Conservation (phyloP, 2,888 invertebrate species). For the Platycheirus albimanus region DNA sequence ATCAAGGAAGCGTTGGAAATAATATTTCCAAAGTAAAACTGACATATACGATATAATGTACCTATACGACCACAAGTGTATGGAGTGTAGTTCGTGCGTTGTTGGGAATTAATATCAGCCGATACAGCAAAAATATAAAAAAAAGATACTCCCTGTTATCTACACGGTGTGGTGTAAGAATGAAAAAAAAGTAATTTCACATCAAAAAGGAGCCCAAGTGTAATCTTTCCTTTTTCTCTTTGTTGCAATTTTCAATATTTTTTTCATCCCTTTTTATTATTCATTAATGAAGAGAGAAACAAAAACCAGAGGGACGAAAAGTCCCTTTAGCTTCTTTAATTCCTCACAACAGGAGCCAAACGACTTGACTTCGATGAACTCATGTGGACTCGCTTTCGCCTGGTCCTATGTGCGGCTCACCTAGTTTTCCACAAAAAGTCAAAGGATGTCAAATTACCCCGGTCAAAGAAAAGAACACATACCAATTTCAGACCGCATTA, state of each 20-base stretch:
- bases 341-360: slow-evolving; percentile 41
- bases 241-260: slow-evolving; percentile 28
- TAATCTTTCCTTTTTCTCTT: neutral
- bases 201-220: slow-evolving; percentile 52
- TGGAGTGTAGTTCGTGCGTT: slow-evolving; percentile 5
- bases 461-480: slow-evolving; percentile 55
- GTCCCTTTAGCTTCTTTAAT: slow-evolving; percentile 38
- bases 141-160: neutral
- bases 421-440: slow-evolving; percentile 48
- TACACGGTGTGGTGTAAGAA: neutral
- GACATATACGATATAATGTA: too few species aligned
- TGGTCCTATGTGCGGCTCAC: slow-evolving; percentile 38
- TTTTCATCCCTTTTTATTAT: slow-evolving; percentile 26
- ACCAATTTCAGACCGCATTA: slow-evolving; percentile 49
- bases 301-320: too few species aligned
- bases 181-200: slow-evolving; percentile 57
- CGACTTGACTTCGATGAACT: slow-evolving; percentile 26
- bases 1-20: slow-evolving; percentile 23
- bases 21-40: slow-evolving; percentile 35
- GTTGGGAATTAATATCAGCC: slow-evolving; percentile 52
- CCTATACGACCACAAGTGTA: neutral
- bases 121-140: slow-evolving; percentile 19
- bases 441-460: slow-evolving; percentile 54
- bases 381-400: slow-evolving; percentile 17
- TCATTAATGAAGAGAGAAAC: slow-evolving; percentile 1